These are phyloP conservation scores for Tachyglossus aculeatus DNA, from an alignment of 2,797 vertebrate species.

Conservation along the genomic window DNA sequence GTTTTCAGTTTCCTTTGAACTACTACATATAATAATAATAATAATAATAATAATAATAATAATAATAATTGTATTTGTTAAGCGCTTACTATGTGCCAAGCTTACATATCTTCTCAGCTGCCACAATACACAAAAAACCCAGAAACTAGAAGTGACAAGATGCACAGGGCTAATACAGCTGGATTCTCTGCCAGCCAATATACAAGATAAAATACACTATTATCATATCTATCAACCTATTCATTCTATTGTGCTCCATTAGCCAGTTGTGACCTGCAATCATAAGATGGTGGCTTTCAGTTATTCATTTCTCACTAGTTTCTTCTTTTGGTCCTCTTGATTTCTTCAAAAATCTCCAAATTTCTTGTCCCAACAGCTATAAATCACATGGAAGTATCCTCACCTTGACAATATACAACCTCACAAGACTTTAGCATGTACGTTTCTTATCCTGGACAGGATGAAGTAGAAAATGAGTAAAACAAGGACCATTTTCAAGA, in stretches of 20 bases:
- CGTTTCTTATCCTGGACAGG: constrained; percentile 50
- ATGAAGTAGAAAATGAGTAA: constrained; percentile 60
- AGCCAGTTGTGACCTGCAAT: not conserved
- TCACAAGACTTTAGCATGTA: too few relatives aligned
- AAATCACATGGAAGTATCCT: constrained; percentile 37
- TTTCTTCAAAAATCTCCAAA: constrained; percentile 50
- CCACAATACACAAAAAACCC: too few relatives aligned
- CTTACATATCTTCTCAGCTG: too few relatives aligned
- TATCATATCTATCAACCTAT: not conserved
- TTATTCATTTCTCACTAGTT: not conserved
- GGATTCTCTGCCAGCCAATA: not conserved
- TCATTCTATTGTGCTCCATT: not conserved
- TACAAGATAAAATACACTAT: accelerated
- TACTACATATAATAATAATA: too few relatives aligned
- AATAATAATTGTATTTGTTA: too few relatives aligned
- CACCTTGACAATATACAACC: too few relatives aligned
- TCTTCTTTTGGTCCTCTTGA: constrained; percentile 10
- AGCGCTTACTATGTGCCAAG: too few relatives aligned
- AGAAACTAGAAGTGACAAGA: too few relatives aligned
- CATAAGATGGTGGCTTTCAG: not conserved
- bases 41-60: too few relatives aligned
- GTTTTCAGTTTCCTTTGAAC: not conserved
- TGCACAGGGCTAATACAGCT: too few relatives aligned
- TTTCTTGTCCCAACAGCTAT: constrained; percentile 26
- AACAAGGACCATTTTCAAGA: constrained; percentile 35